Percentiles rank a stretch among this genome's conserved stretches.
phyloP scores from a whole-genome alignment of 2,113 vertebrate species.

The Meles meles region DNA sequence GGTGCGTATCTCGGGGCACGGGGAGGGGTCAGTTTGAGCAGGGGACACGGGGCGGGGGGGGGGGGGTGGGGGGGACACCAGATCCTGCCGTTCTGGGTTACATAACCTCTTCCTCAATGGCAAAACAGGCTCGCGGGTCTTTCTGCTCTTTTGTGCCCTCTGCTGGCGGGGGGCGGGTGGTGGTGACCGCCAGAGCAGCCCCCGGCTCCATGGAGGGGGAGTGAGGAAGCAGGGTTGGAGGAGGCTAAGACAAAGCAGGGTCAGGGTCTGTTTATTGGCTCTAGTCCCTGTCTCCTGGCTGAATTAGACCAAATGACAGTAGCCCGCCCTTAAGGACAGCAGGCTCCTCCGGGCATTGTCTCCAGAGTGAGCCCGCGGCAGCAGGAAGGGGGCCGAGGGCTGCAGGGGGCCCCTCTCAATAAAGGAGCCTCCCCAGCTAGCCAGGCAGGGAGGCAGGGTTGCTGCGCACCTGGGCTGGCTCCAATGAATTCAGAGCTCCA shows the following conservation, averaged over 20 bases:
- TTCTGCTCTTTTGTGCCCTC: background rate
- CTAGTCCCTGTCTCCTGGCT: background rate
- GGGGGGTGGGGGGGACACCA: background rate
- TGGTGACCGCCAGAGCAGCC: too few species aligned
- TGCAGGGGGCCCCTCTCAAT: background rate
- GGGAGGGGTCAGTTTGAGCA: background rate
- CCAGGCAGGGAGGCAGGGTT: background rate
- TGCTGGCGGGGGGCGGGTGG: background rate
- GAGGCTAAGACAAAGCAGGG: background rate
- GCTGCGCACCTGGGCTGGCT: background rate
- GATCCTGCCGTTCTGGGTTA: background rate
- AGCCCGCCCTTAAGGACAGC: background rate
- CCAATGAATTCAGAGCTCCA: background rate
- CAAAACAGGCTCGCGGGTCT: background rate
- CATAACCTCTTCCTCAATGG: background rate
- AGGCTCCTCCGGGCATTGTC: background rate
- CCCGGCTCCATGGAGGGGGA: accelerated
- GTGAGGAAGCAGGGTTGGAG: background rate
- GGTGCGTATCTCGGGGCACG: background rate
- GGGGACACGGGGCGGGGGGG: background rate
- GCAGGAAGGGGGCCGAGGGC: background rate
- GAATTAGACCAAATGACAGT: constrained; percentile 17
- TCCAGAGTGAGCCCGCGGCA: accelerated
- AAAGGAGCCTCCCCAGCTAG: background rate
- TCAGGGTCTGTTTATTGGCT: background rate